These are phyloP conservation scores for Parapristionchus giblindavisi DNA, from an alignment of 2,888 invertebrate species.

Conservation along the genomic window DNA sequence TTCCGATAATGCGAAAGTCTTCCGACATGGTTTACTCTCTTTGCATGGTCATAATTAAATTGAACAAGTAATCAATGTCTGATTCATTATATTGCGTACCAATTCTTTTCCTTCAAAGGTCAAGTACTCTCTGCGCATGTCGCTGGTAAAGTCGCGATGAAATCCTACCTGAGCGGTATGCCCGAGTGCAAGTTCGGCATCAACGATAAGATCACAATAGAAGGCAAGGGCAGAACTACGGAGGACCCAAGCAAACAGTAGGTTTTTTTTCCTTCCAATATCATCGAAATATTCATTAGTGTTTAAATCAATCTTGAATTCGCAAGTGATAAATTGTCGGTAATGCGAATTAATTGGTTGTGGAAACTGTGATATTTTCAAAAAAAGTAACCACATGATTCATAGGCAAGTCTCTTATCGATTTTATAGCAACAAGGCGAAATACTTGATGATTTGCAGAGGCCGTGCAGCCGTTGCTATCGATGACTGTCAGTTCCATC, in stretches of 20 bases:
- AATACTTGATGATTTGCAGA: constrained; percentile 45
- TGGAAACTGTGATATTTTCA: neutral
- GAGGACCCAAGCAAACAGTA: constrained; percentile 80
- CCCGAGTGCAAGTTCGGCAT: constrained; percentile 99
- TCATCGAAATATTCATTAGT: too few relatives aligned
- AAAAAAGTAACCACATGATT: neutral
- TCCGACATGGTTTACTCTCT: too few relatives aligned
- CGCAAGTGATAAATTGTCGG: too few relatives aligned
- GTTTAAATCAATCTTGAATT: too few relatives aligned
- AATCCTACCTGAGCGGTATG: constrained; percentile 99
- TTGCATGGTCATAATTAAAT: too few relatives aligned
- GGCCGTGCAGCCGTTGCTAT: constrained; percentile 98
- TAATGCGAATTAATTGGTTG: too few relatives aligned
- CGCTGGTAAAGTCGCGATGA: constrained; percentile 99
- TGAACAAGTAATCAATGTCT: too few relatives aligned
- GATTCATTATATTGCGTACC: too few relatives aligned
- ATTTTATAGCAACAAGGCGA: neutral
- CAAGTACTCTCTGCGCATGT: constrained; percentile 98
- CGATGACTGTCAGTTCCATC: constrained; percentile 99
- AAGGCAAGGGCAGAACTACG: constrained; percentile 77
- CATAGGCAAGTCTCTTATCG: neutral
- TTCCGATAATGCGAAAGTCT: too few relatives aligned
- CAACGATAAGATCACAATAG: constrained; percentile 99
- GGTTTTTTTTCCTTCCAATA: constrained; percentile 40
- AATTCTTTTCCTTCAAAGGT: too few relatives aligned